phyloP scores from a whole-genome alignment of 2,113 vertebrate genomes.

The Hippocampus zosterae region DNA sequence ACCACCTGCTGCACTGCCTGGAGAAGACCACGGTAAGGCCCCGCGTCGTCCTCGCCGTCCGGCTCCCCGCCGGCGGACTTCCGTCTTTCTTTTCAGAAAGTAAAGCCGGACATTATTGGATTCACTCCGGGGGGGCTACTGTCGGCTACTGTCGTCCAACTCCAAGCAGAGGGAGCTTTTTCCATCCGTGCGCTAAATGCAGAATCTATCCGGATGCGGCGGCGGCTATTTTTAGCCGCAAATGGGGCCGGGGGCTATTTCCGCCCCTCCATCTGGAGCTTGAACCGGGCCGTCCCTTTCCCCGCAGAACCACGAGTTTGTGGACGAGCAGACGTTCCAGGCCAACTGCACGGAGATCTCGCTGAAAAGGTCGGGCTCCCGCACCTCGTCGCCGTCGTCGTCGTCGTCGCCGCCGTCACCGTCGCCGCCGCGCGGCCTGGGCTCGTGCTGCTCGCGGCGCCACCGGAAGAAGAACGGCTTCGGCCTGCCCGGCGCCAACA shows the following conservation, averaged over 20 bases:
- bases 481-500: conserved; percentile 85
- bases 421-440: conserved; percentile 79
- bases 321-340: conserved; percentile 96
- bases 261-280: too few species aligned
- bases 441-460: conserved; percentile 89
- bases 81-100: too few species aligned
- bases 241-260: conserved; percentile 42
- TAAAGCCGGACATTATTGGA: accelerated
- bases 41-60: background rate
- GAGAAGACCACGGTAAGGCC: conserved; percentile 96
- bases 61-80: too few species aligned
- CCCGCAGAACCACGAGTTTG: conserved; percentile 91
- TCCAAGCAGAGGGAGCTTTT: conserved; percentile 46
- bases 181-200: conserved; percentile 41
- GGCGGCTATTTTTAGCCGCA: conserved; percentile 53
- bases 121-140: too few species aligned
- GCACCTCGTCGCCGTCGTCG: conserved; percentile 86
- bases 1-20: conserved; percentile 97
- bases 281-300: background rate
- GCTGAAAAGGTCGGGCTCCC: conserved; percentile 81
- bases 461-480: conserved; percentile 94
- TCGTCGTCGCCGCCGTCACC: conserved; percentile 82
- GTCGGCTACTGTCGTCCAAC: conserved; percentile 26
- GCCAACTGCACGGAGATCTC: conserved; percentile 93
- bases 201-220: conserved; percentile 43